Conservation (phyloP, 2,113 vertebrate species). For the Triplophysa tibetana region DNA sequence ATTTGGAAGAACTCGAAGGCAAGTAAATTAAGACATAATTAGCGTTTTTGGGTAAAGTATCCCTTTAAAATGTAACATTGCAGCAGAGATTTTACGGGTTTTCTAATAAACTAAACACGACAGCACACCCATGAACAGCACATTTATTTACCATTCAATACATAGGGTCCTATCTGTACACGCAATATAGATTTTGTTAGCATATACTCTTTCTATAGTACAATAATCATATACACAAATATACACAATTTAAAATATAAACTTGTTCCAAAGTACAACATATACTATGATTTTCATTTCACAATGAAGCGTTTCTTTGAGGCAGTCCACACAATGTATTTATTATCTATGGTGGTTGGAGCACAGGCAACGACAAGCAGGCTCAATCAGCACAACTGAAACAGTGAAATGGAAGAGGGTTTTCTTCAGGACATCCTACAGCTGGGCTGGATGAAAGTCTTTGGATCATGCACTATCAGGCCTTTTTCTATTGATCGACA, state of each 20-base stretch:
- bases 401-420: constrained; percentile 37
- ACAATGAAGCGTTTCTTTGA: constrained; percentile 39
- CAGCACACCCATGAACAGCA: constrained; percentile 32
- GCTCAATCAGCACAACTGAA: constrained; percentile 32
- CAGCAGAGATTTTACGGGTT: too few relatives aligned
- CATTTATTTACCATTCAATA: constrained; percentile 55
- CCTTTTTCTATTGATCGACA: constrained; percentile 30
- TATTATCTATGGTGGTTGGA: constrained; percentile 29
- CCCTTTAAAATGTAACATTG: too few relatives aligned
- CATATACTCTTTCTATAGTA: constrained; percentile 58
- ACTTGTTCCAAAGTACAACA: constrained; percentile 49
- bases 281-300: constrained; percentile 35
- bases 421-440: constrained; percentile 39
- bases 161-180: constrained; percentile 54
- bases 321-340: constrained; percentile 35
- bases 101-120: neutral
- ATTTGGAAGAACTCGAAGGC: too few relatives aligned
- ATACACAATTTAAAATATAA: constrained; percentile 52
- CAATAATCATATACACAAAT: constrained; percentile 59
- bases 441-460: constrained; percentile 37
- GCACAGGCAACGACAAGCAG: constrained; percentile 41
- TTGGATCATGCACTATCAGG: constrained; percentile 55
- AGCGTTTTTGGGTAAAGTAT: too few relatives aligned
- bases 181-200: constrained; percentile 54
- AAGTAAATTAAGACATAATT: too few relatives aligned